Conservation (phyloP, 1,140 invertebrate genomes). For the Helicoverpa armigera region DNA sequence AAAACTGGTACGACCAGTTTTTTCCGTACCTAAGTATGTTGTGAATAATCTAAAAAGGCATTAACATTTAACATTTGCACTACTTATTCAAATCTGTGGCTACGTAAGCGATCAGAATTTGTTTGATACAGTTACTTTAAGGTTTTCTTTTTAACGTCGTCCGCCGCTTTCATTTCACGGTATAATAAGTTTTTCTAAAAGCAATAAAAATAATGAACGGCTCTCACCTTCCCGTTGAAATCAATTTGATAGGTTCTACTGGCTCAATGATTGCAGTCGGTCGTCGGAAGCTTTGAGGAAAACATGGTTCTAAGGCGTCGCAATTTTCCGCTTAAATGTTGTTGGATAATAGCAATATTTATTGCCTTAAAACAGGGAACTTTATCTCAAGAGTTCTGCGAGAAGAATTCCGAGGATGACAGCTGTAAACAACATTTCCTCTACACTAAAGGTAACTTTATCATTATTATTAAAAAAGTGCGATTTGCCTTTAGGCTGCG, state of each 20-base stretch:
- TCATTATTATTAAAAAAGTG: no score
- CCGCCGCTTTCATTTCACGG: conserved; percentile 48
- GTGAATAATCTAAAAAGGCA: no score
- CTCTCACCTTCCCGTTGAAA: conserved; percentile 45
- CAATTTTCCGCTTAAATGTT: conserved; percentile 44
- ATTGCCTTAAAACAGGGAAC: conserved; percentile 38
- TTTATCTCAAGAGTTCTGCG: conserved; percentile 41
- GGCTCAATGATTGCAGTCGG: conserved; percentile 29
- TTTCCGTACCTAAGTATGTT: no score
- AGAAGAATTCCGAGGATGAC: conserved; percentile 29
- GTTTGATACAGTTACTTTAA: conserved; percentile 8
- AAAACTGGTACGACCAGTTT: no score
- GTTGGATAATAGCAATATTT: conserved; percentile 40
- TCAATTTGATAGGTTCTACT: conserved; percentile 46
- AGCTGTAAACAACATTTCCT: conserved; percentile 38
- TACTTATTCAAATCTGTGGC: no score
- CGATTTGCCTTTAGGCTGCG: no score
- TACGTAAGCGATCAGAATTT: conserved; percentile 14
- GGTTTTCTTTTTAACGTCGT: conserved; percentile 36
- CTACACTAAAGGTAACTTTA: conserved; percentile 28
- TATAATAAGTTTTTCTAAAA: conserved; percentile 47
- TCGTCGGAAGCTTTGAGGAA: conserved; percentile 41
- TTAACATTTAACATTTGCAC: no score
- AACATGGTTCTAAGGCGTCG: conserved; percentile 42
- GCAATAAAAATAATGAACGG: conserved; percentile 44